These are phyloP conservation scores for Engystomops pustulosus DNA, from an alignment of 2,113 vertebrate genomes.

Conservation along the genomic window DNA sequence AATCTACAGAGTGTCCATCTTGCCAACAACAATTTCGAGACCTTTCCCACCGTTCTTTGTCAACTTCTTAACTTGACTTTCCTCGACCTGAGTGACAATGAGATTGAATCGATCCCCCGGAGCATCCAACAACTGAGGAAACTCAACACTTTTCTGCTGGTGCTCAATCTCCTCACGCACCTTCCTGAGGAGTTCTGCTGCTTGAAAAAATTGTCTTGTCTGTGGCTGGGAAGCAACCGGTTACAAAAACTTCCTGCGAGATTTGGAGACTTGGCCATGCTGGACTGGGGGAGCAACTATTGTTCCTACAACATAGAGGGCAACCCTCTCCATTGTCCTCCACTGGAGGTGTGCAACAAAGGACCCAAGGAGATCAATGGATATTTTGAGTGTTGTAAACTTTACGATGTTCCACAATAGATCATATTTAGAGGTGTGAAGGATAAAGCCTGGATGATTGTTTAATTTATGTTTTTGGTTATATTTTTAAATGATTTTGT, in stretches of 20 bases:
- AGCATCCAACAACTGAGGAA: slow-evolving; percentile 62
- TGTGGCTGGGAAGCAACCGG: slow-evolving; percentile 68
- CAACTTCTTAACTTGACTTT: slow-evolving; percentile 65
- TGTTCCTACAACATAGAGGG: slow-evolving; percentile 67
- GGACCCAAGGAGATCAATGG: slow-evolving; percentile 64
- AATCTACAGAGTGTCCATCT: slow-evolving; percentile 68
- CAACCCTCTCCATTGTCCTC: slow-evolving; percentile 66
- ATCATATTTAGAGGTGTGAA: not conserved
- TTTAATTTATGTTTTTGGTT: not conserved
- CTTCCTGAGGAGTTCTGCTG: slow-evolving; percentile 62
- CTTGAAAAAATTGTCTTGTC: slow-evolving; percentile 57
- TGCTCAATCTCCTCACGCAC: slow-evolving; percentile 62
- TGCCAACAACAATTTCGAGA: slow-evolving; percentile 64
- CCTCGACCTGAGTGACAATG: slow-evolving; percentile 68
- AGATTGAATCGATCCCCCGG: slow-evolving; percentile 60
- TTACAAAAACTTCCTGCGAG: slow-evolving; percentile 59
- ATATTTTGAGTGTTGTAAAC: slow-evolving; percentile 60
- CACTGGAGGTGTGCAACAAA: slow-evolving; percentile 65
- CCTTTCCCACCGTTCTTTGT: slow-evolving; percentile 65
- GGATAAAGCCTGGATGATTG: not conserved
- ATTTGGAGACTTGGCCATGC: slow-evolving; percentile 64
- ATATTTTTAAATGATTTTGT: no score
- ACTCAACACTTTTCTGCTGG: slow-evolving; percentile 62
- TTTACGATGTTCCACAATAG: not conserved
- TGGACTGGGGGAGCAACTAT: slow-evolving; percentile 65